A percentile compares a stretch with the other conserved stretches of the same genome.
phyloP scores from a whole-genome alignment of 2,797 vertebrate species.

The Ptychadena robeensis region DNA sequence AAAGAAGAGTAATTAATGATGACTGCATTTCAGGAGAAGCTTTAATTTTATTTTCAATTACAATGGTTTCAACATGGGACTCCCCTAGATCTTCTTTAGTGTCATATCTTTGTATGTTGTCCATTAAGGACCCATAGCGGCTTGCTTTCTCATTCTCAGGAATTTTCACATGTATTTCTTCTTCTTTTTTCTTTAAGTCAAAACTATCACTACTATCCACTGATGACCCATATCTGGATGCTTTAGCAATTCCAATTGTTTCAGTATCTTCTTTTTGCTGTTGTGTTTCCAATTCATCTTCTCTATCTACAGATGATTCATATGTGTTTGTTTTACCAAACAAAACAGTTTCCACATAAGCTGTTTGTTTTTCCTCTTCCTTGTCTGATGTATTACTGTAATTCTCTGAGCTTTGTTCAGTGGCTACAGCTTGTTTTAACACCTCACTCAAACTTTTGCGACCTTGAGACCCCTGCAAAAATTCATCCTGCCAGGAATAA shows the following conservation, averaged over 20 bases:
- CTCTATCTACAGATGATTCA: conserved; percentile 9
- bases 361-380: not conserved
- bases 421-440: conserved; percentile 57
- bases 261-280: conserved; percentile 72
- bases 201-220: not conserved
- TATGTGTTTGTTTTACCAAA: not conserved
- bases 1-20: conserved; percentile 83
- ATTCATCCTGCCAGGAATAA: conserved; percentile 81
- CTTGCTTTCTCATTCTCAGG: not conserved
- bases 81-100: conserved; percentile 70
- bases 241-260: conserved; percentile 84
- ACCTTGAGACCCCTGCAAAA: conserved; percentile 72
- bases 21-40: conserved; percentile 86
- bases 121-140: conserved; percentile 9
- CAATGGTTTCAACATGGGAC: conserved; percentile 69
- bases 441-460: conserved; percentile 25
- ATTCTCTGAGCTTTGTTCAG: conserved; percentile 64
- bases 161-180: not conserved
- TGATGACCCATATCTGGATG: not conserved
- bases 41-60: conserved; percentile 91
- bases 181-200: not conserved
- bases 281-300: conserved; percentile 67
- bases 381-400: conserved; percentile 36
- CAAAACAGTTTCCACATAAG: not conserved
- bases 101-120: conserved; percentile 63